Conservation (phyloP, 2,113 vertebrate species). For the Illadopsis cleaveri region DNA sequence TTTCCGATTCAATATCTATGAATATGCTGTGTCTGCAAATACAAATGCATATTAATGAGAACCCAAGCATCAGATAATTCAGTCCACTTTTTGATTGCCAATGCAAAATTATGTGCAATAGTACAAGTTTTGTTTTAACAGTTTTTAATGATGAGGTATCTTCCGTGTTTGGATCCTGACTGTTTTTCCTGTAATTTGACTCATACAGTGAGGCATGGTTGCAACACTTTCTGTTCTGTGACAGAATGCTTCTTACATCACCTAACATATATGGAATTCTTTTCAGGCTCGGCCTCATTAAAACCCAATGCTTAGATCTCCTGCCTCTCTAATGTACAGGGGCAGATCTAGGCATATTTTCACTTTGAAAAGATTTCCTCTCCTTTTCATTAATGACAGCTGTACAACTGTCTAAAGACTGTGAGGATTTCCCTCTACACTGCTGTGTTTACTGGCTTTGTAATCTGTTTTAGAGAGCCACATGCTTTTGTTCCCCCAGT, state of each 20-base stretch:
- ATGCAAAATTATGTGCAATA: not conserved
- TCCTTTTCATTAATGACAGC: conserved; percentile 43
- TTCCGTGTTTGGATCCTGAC: not conserved
- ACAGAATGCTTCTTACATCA: conserved; percentile 43
- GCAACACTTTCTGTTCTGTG: conserved; percentile 41
- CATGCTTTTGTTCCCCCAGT: not conserved
- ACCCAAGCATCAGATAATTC: not conserved
- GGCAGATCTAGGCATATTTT: conserved; percentile 52
- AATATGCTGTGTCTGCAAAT: not conserved
- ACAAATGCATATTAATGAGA: not conserved
- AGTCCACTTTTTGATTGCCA: not conserved
- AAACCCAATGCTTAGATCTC: conserved; percentile 23
- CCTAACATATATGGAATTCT: conserved; percentile 43
- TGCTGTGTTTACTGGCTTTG: conserved; percentile 3
- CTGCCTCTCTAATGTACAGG: not conserved
- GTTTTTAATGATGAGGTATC: not conserved
- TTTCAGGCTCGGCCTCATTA: conserved; percentile 43
- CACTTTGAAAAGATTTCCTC: conserved; percentile 43
- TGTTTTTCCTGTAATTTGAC: not conserved
- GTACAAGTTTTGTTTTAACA: not conserved
- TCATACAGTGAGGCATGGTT: conserved; percentile 24
- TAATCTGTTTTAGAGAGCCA: not conserved
- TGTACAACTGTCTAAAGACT: conserved; percentile 20
- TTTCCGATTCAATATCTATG: not conserved
- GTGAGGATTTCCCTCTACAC: not conserved